These are phyloP conservation scores for Pachyseris speciosa DNA, from an alignment of 64 coral and sea anemone species.

Conservation along the genomic window DNA sequence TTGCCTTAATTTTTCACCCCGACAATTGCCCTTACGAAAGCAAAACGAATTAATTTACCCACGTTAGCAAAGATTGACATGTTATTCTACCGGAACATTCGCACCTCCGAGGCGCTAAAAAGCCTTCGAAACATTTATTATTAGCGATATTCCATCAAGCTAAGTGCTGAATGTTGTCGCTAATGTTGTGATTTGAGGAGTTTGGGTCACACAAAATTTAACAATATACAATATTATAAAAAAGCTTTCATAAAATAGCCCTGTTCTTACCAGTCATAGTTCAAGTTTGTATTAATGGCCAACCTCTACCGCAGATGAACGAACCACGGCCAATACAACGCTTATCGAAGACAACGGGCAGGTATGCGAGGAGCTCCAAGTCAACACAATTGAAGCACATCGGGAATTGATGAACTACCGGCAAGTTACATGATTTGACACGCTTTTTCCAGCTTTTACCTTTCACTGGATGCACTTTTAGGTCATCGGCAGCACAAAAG, in stretches of 20 bases:
- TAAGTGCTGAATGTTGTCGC: background rate
- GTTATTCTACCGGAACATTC: background rate
- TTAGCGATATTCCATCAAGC: background rate
- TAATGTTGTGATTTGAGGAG: background rate
- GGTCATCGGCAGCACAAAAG: background rate
- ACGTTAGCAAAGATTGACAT: background rate
- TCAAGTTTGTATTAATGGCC: background rate
- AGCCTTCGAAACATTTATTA: too few relatives aligned
- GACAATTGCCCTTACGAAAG: background rate
- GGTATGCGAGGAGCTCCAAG: too few relatives aligned
- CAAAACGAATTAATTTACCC: background rate
- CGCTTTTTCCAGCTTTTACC: conserved; percentile 5
- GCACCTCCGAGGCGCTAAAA: background rate
- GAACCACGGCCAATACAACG: background rate
- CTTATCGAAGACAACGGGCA: background rate
- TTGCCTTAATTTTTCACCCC: background rate
- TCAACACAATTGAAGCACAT: background rate
- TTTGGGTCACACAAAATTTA: background rate
- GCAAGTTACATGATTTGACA: background rate
- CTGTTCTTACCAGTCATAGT: conserved; percentile 11
- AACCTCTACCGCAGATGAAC: background rate
- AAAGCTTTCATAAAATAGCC: background rate
- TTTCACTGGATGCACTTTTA: conserved; percentile 12
- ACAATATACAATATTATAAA: background rate
- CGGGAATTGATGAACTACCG: background rate